phyloP scores from a whole-genome alignment of 2,113 vertebrate species.

The Passer domesticus region DNA sequence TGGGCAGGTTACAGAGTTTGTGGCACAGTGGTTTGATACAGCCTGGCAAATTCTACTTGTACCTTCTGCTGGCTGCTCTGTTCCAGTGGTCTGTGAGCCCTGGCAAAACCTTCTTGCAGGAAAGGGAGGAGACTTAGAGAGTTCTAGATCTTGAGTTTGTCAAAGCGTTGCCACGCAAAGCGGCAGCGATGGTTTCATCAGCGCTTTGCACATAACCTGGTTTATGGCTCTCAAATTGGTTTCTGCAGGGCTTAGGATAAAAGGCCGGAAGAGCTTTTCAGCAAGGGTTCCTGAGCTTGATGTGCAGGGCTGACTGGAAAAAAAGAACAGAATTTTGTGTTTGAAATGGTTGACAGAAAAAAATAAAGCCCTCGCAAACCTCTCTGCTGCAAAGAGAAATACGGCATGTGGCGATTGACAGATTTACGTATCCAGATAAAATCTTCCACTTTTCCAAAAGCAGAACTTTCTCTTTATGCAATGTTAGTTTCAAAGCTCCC shows the following conservation, averaged over 20 bases:
- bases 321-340: background rate
- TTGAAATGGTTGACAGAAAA: conserved; percentile 5
- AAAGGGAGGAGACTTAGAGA: background rate
- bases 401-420: conserved; percentile 26
- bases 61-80: background rate
- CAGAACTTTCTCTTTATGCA: conserved; percentile 55
- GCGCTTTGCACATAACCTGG: background rate
- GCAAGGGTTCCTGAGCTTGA: background rate
- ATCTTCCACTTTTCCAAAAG: conserved; percentile 45
- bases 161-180: background rate
- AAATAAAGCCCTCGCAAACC: background rate
- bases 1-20: background rate
- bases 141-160: background rate
- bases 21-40: background rate
- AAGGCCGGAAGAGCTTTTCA: conserved; percentile 12
- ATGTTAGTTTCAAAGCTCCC: conserved; percentile 42
- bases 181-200: background rate
- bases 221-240: background rate
- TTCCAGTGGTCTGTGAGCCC: background rate
- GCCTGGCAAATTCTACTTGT: background rate
- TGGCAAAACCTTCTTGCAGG: background rate
- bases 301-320: background rate
- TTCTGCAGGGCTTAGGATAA: background rate
- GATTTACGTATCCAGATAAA: conserved; percentile 48
- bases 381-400: conserved; percentile 42